Base-by-base conservation (phyloP, 2,888 invertebrate genomes). In the Stenchaetothrips biformis region DNA sequence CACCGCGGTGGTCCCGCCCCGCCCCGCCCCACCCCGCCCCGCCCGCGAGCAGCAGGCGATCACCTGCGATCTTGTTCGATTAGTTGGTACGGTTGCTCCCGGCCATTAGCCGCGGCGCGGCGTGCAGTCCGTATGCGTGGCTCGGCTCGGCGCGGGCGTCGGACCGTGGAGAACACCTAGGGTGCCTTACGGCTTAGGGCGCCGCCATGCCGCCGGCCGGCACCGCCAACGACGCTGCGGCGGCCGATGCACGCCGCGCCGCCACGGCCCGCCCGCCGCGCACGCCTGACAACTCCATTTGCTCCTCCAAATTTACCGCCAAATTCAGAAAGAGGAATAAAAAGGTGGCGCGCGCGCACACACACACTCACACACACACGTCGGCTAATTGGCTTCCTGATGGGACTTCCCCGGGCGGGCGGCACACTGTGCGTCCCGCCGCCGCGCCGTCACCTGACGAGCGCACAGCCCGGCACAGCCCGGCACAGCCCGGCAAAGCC, bases 221-320 rank as follows among this genome's bases (percentile, higher is more conserved):
- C 37, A 37, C 37, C 37, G 37, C 37, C 37, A 37, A 37, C 37
- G 37, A 37, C 37, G 37, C 37, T 2, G 4, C 37, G 37, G 37
- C 37, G 4, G 2, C 37, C 37, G 37, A 37, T 37, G 37, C 37
- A 37, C 37, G 18, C 62, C 62, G 85, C 86, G 86, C 86, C 84
- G 85, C 87, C 87, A 86, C 86, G 84, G 83, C 84, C 82, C 79
- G 77, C 80, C 79, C 80, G 79, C 79, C 79, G 78, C 49, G 77
- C 77, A 16, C 59, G 37, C 74, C 79, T 48, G 37, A 18, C 79
- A 21, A 48, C n/a, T 77, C 79, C 21, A 77, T 62, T 27, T 21
- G 16, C 27, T 25, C 62, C 59, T 6, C 16, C 11, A 8, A 18
- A 48, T 48, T 27, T 37, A 67, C 48, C 48, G n/a, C 21, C 67